Conservation (phyloP, 2,888 invertebrate species). For the Cephus runcator region DNA sequence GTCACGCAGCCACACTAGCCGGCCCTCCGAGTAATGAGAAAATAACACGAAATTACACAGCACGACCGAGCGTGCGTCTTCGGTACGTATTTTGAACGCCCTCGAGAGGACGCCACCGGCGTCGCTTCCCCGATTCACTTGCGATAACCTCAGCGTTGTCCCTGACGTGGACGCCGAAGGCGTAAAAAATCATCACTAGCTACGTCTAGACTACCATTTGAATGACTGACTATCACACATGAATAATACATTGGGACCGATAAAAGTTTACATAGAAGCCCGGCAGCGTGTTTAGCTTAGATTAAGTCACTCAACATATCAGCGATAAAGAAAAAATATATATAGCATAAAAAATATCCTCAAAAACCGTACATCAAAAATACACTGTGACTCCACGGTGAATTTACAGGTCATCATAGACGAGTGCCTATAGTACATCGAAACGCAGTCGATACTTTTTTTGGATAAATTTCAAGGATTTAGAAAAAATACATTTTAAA, state of each 20-base stretch:
- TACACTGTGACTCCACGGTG: not conserved
- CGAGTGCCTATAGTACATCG: not conserved
- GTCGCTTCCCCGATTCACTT: not conserved
- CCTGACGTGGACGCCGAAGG: not conserved
- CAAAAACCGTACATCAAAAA: not conserved
- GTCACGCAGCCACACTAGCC: constrained; percentile 35
- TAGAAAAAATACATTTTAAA: not conserved
- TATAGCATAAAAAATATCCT: not conserved
- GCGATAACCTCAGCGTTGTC: not conserved
- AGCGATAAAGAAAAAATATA: not conserved
- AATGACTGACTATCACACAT: not conserved
- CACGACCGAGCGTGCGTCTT: constrained; percentile 42
- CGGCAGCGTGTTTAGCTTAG: not conserved
- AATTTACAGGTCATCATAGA: not conserved
- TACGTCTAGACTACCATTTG: not conserved
- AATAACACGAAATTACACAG: constrained; percentile 56
- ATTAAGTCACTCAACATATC: not conserved
- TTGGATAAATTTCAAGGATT: not conserved
- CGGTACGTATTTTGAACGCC: constrained; percentile 36
- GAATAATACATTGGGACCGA: not conserved
- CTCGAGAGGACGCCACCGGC: constrained; percentile 32
- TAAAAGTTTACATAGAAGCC: not conserved
- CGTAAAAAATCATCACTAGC: not conserved
- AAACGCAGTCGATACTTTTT: not conserved
- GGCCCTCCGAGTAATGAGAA: constrained; percentile 46